Evolutionary conservation across 2,797 vertebrate genomes (phyloP).

Genomic region (Epinephelus malabaricus): DNA sequence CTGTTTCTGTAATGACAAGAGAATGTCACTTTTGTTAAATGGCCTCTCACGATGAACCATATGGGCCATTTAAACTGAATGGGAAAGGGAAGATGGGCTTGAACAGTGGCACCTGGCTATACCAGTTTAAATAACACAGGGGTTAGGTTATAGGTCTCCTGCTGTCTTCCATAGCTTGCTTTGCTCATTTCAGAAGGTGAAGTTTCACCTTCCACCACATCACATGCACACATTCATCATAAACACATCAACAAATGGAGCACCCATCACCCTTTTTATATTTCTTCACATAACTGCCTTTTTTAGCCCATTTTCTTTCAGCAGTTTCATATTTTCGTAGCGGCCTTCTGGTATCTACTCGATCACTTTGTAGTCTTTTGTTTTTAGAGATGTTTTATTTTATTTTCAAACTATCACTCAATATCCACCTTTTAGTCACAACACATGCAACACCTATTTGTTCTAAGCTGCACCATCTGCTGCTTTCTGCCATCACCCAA

Average conservation of each 20-base stretch:
- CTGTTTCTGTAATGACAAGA: slow-evolving; percentile 2
- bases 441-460: slow-evolving; percentile 62
- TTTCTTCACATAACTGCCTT: slow-evolving; percentile 3
- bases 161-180: slow-evolving; percentile 68
- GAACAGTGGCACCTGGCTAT: slow-evolving; percentile 30
- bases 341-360: slow-evolving; percentile 20
- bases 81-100: slow-evolving; percentile 13
- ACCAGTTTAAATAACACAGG: slow-evolving; percentile 14
- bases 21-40: slow-evolving; percentile 13
- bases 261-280: slow-evolving; percentile 10
- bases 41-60: slow-evolving; percentile 14
- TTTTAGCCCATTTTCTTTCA: slow-evolving; percentile 25
- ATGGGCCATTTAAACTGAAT: slow-evolving; percentile 13
- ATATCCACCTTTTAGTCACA: slow-evolving; percentile 41
- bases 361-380: slow-evolving; percentile 3
- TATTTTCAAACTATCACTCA: slow-evolving; percentile 46
- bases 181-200: slow-evolving; percentile 66
- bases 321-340: slow-evolving; percentile 18
- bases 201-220: slow-evolving; percentile 51
- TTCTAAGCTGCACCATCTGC: slow-evolving; percentile 78
- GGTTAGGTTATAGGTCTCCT: slow-evolving; percentile 47
- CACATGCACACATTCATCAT: slow-evolving; percentile 35
- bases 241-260: slow-evolving; percentile 26
- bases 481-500: slow-evolving; percentile 79
- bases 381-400: slow-evolving; percentile 9